Percentiles rank a stretch among this genome's conserved stretches.
Evolutionary conservation across 1,140 invertebrate species (phyloP).

Genomic region (Megathymus violae): DNA sequence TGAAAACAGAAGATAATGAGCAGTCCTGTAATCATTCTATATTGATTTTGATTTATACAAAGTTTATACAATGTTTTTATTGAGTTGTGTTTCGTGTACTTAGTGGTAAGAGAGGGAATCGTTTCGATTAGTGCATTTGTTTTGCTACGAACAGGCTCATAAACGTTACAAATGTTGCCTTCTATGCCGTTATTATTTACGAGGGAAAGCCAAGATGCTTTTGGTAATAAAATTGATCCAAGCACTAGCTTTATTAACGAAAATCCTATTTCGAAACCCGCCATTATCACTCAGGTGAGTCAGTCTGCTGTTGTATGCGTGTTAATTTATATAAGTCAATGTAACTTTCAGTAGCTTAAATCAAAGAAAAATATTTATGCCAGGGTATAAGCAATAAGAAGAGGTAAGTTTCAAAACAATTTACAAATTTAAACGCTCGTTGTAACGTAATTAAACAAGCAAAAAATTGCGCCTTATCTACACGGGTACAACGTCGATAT

Average conservation of each 20-base stretch:
- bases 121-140: conserved; percentile 50
- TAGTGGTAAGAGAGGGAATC: conserved; percentile 36
- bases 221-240: conserved; percentile 72
- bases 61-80: conserved; percentile 28
- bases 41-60: conserved; percentile 16
- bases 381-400: background rate
- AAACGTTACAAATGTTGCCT: conserved; percentile 82
- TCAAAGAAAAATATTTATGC: conserved; percentile 9
- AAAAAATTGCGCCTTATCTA: conserved; percentile 26
- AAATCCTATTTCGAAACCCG: conserved; percentile 55
- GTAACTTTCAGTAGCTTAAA: conserved; percentile 1
- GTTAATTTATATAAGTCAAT: conserved; percentile 48
- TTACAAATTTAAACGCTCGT: conserved; percentile 10
- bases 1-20: conserved; percentile 12
- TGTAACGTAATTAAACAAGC: conserved; percentile 27
- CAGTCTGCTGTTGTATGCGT: conserved; percentile 40
- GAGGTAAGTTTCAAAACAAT: conserved; percentile 10
- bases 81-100: conserved; percentile 27
- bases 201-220: conserved; percentile 74
- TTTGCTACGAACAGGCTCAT: conserved; percentile 42
- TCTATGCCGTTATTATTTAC: conserved; percentile 82
- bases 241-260: conserved; percentile 66
- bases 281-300: conserved; percentile 64
- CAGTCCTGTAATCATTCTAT: conserved; percentile 12
- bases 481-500: conserved; percentile 43